phyloP scores from a whole-genome alignment of 2,113 vertebrate genomes.

The Noctilio leporinus region DNA sequence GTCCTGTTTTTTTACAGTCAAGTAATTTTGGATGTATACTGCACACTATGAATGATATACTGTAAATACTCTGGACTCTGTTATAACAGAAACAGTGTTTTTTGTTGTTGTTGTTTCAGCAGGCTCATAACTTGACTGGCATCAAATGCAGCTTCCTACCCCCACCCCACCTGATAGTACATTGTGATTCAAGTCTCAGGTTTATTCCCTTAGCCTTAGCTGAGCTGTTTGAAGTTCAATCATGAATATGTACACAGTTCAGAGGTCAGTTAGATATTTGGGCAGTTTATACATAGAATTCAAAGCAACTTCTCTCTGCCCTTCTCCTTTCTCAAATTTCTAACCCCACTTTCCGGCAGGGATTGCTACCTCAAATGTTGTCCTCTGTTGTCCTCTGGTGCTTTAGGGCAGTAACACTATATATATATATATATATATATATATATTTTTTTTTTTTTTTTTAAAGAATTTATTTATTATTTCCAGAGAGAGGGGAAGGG shows the following conservation, averaged over 20 bases:
- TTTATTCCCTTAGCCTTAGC: neutral
- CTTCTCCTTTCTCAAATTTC: neutral
- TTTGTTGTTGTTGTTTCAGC: neutral
- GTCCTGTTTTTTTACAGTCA: neutral
- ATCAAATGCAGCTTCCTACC: neutral
- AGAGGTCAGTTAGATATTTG: neutral
- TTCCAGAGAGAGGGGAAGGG: too few relatives aligned
- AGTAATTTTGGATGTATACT: neutral
- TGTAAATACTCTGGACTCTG: neutral
- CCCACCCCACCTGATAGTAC: neutral
- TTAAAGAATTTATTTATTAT: too few relatives aligned
- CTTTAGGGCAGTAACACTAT: neutral
- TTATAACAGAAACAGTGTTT: neutral
- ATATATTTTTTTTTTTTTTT: too few relatives aligned
- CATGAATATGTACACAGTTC: accelerated
- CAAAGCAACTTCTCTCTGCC: neutral
- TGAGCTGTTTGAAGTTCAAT: neutral
- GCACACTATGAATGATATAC: neutral
- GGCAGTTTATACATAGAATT: neutral
- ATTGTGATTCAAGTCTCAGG: neutral
- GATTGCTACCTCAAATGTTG: neutral
- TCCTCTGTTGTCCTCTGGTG: neutral
- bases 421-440: too few relatives aligned
- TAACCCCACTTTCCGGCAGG: neutral
- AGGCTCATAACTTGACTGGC: neutral